Base-by-base conservation (phyloP, 1,140 invertebrate species). In the Euschistus heros region DNA sequence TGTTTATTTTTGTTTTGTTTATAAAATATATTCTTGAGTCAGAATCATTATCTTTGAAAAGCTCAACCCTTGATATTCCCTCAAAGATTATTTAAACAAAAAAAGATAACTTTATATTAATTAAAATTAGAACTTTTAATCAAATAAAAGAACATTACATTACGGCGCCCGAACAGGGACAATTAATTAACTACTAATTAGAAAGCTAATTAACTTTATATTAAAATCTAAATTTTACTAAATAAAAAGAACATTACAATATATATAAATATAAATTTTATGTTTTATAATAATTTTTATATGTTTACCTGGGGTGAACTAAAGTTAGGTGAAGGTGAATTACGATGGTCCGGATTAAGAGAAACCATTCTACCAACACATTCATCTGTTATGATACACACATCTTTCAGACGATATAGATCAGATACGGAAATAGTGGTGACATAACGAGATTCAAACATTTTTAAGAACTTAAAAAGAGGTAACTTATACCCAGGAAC, bases 381-480 rank as follows among this genome's bases (percentile, higher is more conserved):
- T 70, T 84, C 85, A 62, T 89, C 86, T 2, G 78, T 80, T 10
- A 92, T 84, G n/a, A 80, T 79, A 68, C 89, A 86, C 27, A 87
- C 82, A 71, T 92, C 88, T 68, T 82, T 84, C 79, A 92, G 81
- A 73, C 87, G 86, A 71, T 89, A 89, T 62, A 94, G 76, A 70
- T 92, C 90, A 1, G 88, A 86, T 0, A 91, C 82, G 69, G 86
- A 86, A 20, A 92, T 83, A 0, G 86, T 85, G 52, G 84, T 83
- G 74, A 89, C 83, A 72, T 86, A 93, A 65, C 90, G 83, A 69
- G 84, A 86, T 75, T 93, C 89, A 74, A 88, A 89, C 68, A 92
- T 78, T 75, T 92, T 88, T 63, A 90, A 83, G 70, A 94, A 91
- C 75, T 90, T 89, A 72, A 91, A 91, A 30, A 94, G 79, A 2